These are phyloP conservation scores for Heliocidaris erythrogramma DNA, from an alignment of 35 echinoderm and acorn worm genomes.

Conservation along the genomic window DNA sequence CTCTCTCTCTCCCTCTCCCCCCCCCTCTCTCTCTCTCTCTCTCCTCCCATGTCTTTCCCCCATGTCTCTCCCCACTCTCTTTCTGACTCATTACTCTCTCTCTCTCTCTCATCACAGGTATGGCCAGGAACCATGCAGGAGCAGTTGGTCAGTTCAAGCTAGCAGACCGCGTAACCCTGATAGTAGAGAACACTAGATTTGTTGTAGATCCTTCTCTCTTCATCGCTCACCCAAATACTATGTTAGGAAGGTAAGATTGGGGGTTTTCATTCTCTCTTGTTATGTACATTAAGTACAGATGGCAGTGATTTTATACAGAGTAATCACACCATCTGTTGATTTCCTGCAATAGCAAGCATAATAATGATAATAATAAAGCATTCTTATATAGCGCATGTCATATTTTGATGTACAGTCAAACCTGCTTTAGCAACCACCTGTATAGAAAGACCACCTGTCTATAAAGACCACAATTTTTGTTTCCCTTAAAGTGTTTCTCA, in stretches of 20 bases:
- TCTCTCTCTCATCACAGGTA: not conserved
- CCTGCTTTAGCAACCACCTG: no score
- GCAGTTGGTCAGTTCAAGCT: constrained; percentile 56
- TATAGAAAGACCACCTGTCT: no score
- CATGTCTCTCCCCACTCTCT: not conserved
- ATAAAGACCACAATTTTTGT: no score
- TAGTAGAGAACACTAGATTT: constrained; percentile 91
- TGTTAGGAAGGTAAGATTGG: constrained; percentile 88
- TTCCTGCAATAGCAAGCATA: no score
- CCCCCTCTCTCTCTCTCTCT: not conserved
- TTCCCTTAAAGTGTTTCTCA: no score
- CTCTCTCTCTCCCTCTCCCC: not conserved
- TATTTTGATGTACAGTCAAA: no score
- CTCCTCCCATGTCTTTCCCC: not conserved
- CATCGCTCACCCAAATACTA: constrained; percentile 93
- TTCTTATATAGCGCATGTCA: no score
- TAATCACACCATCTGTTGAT: no score
- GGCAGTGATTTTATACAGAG: no score
- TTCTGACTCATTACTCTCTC: not conserved
- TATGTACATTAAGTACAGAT: no score
- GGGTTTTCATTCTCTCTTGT: no score
- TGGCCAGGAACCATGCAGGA: constrained; percentile 37
- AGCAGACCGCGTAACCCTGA: constrained; percentile 88
- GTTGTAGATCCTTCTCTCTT: constrained; percentile 83
- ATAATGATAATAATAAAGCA: no score